phyloP scores from a whole-genome alignment of 1,140 invertebrate genomes.

The Neotoxoptera formosana region DNA sequence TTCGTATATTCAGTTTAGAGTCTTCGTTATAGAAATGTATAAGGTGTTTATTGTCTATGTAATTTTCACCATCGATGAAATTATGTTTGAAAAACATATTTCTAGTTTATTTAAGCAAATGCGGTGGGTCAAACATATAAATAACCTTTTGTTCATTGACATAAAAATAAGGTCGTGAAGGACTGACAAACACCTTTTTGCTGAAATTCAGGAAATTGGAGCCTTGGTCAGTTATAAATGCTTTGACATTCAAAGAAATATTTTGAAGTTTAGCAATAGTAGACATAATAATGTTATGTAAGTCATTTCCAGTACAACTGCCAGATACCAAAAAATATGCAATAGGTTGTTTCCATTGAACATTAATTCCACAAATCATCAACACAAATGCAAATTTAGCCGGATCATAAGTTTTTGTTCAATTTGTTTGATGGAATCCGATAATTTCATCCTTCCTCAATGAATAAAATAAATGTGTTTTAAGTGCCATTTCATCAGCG shows the following conservation, averaged over 20 bases:
- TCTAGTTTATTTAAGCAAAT: not conserved
- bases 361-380: constrained; percentile 16
- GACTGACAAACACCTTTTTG: not conserved
- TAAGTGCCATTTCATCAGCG: not conserved
- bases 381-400: constrained; percentile 9
- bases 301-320: not conserved
- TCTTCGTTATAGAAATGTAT: not conserved
- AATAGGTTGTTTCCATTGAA: not conserved
- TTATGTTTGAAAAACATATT: constrained; percentile 33
- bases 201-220: not conserved
- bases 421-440: not conserved
- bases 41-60: not conserved
- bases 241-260: constrained; percentile 18
- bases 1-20: not conserved
- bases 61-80: not conserved
- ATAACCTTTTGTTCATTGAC: not conserved
- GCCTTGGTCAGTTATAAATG: not conserved
- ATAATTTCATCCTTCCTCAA: constrained; percentile 17
- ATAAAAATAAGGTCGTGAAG: not conserved
- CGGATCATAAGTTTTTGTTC: not conserved
- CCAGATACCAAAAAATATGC: constrained; percentile 27
- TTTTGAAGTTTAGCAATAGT: constrained; percentile 7
- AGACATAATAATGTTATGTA: constrained; percentile 3
- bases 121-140: constrained; percentile 1
- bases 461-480: constrained; percentile 34